Evolutionary conservation across 2,797 vertebrate species (phyloP).

Genomic region (Muscicapa comitata): DNA sequence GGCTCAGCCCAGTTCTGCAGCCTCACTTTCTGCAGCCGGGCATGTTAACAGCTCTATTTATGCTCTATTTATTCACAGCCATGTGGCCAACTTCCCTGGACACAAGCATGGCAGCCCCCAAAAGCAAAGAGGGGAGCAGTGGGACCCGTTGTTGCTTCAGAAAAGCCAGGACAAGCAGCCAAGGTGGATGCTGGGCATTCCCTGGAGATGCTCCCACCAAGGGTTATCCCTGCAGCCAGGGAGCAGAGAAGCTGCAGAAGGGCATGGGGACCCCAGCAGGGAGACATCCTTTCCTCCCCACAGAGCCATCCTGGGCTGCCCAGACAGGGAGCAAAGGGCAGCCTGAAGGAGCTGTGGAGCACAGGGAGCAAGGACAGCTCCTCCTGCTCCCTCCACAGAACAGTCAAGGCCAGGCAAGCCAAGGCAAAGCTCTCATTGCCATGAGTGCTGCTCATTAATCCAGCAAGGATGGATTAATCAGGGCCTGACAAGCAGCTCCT

Average conservation of each 20-base stretch:
- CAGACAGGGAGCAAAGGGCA: not conserved
- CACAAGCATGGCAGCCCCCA: fast-evolving
- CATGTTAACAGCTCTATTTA: slow-evolving; percentile 6
- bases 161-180: not conserved
- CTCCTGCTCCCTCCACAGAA: not conserved
- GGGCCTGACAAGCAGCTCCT: not conserved
- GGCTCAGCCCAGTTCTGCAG: not conserved
- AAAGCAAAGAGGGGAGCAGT: not conserved
- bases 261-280: not conserved
- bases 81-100: not conserved
- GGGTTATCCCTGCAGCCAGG: not conserved
- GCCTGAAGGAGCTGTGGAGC: not conserved
- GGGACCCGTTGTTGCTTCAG: not conserved
- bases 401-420: not conserved
- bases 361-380: not conserved
- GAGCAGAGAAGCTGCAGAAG: not conserved
- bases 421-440: not conserved
- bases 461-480: not conserved
- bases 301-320: not conserved
- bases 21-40: not conserved
- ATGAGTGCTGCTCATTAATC: not conserved
- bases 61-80: slow-evolving; percentile 33
- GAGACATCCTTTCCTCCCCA: not conserved
- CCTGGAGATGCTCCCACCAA: not conserved
- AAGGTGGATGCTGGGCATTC: not conserved